These are phyloP conservation scores for Pseudonaja textilis DNA, from an alignment of 2,113 vertebrate genomes.

Conservation along the genomic window DNA sequence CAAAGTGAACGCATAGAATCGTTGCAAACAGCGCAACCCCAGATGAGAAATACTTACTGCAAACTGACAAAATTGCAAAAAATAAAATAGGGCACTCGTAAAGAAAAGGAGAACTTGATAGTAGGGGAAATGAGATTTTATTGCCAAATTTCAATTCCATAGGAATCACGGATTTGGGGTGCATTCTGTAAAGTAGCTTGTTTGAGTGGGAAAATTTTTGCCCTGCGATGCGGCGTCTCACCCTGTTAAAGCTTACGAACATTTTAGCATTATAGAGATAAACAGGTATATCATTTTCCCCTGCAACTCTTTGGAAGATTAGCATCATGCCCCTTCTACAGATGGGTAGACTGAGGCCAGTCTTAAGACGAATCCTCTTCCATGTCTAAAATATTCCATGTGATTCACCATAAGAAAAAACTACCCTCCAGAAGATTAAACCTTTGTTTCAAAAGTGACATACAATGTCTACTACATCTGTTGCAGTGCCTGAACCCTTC, in stretches of 20 bases:
- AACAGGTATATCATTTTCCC: not conserved
- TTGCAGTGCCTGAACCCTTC: not conserved
- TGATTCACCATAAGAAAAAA: not conserved
- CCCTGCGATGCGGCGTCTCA: too few species aligned
- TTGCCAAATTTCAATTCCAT: too few species aligned
- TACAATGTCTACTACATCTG: conserved; percentile 57
- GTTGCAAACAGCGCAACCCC: not conserved
- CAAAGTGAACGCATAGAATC: not conserved
- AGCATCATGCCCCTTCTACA: not conserved
- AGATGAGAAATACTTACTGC: not conserved
- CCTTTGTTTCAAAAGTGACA: conserved; percentile 44
- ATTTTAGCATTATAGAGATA: too few species aligned
- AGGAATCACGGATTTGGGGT: too few species aligned
- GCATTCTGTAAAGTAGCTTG: too few species aligned
- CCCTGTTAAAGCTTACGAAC: too few species aligned
- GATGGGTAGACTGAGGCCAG: not conserved
- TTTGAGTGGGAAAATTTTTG: too few species aligned
- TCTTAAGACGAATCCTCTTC: not conserved
- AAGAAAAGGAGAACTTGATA: not conserved
- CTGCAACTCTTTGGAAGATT: not conserved
- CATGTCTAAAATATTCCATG: not conserved
- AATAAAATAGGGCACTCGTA: not conserved
- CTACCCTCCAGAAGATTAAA: not conserved
- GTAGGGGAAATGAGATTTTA: not conserved
- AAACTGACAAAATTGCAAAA: not conserved